Conservation (phyloP, 2,113 vertebrate species). For the Cyprinodon tularosa region DNA sequence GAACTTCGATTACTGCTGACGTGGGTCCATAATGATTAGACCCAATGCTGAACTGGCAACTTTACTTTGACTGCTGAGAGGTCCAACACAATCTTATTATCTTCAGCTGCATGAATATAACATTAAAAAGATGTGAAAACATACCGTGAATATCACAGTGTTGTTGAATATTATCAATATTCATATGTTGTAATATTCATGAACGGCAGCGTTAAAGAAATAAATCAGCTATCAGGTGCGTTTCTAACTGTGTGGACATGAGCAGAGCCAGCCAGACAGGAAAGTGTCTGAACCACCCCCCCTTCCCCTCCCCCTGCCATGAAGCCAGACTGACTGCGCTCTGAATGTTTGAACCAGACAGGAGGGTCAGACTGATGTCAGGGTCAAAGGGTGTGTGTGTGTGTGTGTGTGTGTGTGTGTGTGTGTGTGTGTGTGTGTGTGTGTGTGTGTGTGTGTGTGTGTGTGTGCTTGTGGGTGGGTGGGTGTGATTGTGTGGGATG, state of each 20-base stretch:
- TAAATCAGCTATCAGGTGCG: conserved; percentile 47
- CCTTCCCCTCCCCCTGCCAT: conserved; percentile 29
- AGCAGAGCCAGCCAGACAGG: conserved; percentile 71
- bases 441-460: conserved; percentile 19
- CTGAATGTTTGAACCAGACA: conserved; percentile 62
- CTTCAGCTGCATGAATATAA: conserved; percentile 63
- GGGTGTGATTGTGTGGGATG: conserved; percentile 9
- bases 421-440: background rate
- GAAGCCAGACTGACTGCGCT: conserved; percentile 57
- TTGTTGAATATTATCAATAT: conserved; percentile 62
- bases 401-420: conserved; percentile 11
- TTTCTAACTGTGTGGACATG: conserved; percentile 52
- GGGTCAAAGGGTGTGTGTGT: conserved; percentile 38
- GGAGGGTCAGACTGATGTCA: conserved; percentile 61
- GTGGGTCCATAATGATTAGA: conserved; percentile 8
- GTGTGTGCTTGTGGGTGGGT: conserved; percentile 15
- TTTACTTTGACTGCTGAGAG: conserved; percentile 25
- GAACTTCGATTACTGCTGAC: conserved; percentile 32
- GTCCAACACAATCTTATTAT: conserved; percentile 36
- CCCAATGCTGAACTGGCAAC: conserved; percentile 37
- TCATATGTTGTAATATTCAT: conserved; percentile 56
- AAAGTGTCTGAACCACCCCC: conserved; percentile 63
- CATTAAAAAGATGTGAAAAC: conserved; percentile 61
- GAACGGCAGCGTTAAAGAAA: conserved; percentile 41
- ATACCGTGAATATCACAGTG: conserved; percentile 62